Conservation (phyloP, 2,888 invertebrate genomes). For the Limnephilus lunatus region DNA sequence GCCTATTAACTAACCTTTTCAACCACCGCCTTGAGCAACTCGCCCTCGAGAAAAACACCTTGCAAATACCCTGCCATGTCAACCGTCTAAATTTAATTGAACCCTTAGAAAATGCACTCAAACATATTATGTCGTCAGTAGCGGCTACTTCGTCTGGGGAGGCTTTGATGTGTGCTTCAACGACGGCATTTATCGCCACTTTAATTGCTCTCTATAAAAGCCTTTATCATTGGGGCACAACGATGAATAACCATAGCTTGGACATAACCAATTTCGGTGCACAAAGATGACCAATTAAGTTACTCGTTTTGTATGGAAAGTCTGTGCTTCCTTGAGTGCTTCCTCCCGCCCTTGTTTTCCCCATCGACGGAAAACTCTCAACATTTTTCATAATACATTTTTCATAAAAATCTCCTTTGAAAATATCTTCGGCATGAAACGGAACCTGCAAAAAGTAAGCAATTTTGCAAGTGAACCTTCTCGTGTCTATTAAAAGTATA, state of each 20-base stretch:
- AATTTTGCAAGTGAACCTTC: no score
- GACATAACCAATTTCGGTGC: not conserved
- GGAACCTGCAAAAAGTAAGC: no score
- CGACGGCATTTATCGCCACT: not conserved
- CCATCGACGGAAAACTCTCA: no score
- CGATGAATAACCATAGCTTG: not conserved
- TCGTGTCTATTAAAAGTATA: no score
- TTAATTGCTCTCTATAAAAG: not conserved
- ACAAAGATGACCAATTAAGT: not conserved
- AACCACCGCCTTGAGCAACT: not conserved
- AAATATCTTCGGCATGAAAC: no score
- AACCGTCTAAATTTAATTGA: constrained; percentile 33
- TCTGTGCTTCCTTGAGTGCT: not conserved
- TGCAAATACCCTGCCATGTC: not conserved
- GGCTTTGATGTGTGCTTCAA: constrained; percentile 12
- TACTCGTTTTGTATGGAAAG: not conserved
- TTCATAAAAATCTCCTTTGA: no score
- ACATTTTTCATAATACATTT: no score
- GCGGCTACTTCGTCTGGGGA: not conserved
- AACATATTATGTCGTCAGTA: not conserved
- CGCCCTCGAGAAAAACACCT: not conserved
- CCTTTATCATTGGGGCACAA: not conserved
- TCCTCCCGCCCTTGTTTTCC: not conserved
- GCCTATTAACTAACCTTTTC: not conserved
- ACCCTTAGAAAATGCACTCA: constrained; percentile 15